Conservation (phyloP, 2,888 invertebrate species). For the Zygothrica quintamaculata region DNA sequence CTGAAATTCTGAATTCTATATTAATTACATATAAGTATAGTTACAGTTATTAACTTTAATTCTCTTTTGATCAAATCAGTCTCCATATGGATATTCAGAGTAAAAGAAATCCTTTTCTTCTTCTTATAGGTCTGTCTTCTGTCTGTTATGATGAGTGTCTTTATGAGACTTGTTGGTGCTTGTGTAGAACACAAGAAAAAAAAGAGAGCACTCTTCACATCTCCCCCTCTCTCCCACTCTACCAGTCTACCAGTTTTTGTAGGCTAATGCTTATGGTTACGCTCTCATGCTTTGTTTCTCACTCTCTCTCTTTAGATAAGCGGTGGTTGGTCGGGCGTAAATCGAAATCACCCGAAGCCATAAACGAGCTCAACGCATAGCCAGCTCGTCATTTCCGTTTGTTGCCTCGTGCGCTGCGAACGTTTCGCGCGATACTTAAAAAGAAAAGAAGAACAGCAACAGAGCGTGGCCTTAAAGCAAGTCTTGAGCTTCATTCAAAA, state of each 20-base stretch:
- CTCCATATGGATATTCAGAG: too few species aligned
- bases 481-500: constrained; percentile 3
- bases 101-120: too few species aligned
- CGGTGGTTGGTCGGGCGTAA: constrained; percentile 48
- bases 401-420: constrained; percentile 65
- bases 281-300: neutral
- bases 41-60: too few species aligned
- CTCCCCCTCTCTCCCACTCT: constrained; percentile 5
- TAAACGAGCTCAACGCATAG: constrained; percentile 38
- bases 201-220: neutral
- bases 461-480: neutral
- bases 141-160: constrained; percentile 6
- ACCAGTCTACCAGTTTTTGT: neutral
- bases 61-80: too few species aligned
- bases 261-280: neutral
- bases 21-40: too few species aligned
- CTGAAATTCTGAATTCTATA: too few species aligned
- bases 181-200: neutral
- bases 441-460: neutral
- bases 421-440: constrained; percentile 36
- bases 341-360: constrained; percentile 40
- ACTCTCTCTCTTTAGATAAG: constrained; percentile 2
- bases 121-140: too few species aligned
- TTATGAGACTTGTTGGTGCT: too few species aligned
- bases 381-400: constrained; percentile 70